Evolutionary conservation across 2,797 vertebrate genomes (phyloP).

Genomic region (Salarias fasciatus): DNA sequence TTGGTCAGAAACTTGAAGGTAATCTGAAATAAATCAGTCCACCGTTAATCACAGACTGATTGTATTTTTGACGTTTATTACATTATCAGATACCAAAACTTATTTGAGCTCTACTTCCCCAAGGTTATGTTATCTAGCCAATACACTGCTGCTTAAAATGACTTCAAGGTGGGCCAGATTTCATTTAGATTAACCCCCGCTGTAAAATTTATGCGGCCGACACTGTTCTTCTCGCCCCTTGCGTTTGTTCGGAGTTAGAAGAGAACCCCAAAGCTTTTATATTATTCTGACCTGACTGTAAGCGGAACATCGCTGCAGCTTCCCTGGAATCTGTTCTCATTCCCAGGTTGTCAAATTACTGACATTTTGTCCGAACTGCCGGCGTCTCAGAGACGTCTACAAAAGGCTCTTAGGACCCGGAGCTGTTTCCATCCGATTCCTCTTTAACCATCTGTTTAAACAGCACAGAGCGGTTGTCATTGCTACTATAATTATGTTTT

Average conservation of each 20-base stretch:
- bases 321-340: neutral
- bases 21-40: slow-evolving; percentile 59
- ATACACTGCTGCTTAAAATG: slow-evolving; percentile 42
- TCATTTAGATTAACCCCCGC: slow-evolving; percentile 77
- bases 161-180: slow-evolving; percentile 72
- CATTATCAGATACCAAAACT: slow-evolving; percentile 65
- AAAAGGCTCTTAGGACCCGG: no score
- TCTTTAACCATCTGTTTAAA: no score
- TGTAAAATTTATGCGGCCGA: slow-evolving; percentile 45
- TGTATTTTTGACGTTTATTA: slow-evolving; percentile 63
- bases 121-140: slow-evolving; percentile 49
- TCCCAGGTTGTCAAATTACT: no score
- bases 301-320: neutral
- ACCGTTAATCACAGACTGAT: slow-evolving; percentile 50
- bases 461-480: no score
- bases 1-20: slow-evolving; percentile 24
- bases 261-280: slow-evolving; percentile 11
- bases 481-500: no score
- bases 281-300: slow-evolving; percentile 2
- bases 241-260: slow-evolving; percentile 10
- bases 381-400: no score
- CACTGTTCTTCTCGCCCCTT: slow-evolving; percentile 9
- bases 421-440: no score
- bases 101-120: slow-evolving; percentile 53
- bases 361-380: no score